These are phyloP conservation scores for Oxygymnocypris stewartii DNA, from an alignment of 2,113 vertebrate genomes.

Conservation along the genomic window DNA sequence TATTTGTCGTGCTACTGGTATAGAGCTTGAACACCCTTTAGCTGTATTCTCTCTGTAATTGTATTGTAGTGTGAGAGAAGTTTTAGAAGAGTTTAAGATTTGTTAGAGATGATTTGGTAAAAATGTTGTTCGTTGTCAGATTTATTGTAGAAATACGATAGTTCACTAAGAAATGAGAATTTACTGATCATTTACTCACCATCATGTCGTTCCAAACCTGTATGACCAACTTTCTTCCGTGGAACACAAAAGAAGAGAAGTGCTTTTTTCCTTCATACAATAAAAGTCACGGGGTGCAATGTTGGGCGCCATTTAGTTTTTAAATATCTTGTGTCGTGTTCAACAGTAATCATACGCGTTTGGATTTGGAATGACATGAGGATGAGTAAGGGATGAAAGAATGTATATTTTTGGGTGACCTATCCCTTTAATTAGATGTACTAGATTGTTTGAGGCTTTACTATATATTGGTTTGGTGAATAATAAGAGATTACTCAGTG, in stretches of 20 bases:
- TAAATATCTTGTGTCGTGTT: background rate
- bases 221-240: background rate
- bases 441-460: background rate
- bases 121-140: background rate
- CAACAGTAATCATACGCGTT: background rate
- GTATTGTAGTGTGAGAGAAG: background rate
- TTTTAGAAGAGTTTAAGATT: background rate
- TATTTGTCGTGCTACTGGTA: background rate
- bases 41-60: background rate
- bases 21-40: background rate
- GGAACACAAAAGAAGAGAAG: background rate
- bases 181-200: background rate
- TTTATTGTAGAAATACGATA: background rate
- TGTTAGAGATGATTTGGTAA: background rate
- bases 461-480: background rate
- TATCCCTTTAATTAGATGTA: background rate
- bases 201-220: background rate
- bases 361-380: background rate
- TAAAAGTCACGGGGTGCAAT: background rate
- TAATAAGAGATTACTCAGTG: background rate
- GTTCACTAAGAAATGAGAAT: background rate
- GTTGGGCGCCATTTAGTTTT: background rate
- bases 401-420: background rate
- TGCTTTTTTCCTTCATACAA: background rate
- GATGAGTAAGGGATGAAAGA: background rate